Conservation (phyloP, 2,113 vertebrate species). For the Saccopteryx leptura region DNA sequence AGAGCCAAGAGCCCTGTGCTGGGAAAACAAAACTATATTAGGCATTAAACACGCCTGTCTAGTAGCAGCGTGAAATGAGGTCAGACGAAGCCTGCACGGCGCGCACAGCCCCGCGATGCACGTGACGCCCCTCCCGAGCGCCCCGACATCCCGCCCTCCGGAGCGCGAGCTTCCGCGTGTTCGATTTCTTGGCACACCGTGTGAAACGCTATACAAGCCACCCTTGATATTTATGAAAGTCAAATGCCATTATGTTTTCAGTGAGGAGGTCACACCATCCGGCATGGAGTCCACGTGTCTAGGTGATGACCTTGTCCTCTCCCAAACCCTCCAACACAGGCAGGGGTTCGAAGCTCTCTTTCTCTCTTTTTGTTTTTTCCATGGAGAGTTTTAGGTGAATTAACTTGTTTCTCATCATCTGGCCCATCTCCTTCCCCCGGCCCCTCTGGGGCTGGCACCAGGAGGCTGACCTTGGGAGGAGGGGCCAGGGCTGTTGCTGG, state of each 20-base stretch:
- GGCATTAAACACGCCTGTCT: constrained; percentile 70
- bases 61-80: constrained; percentile 77
- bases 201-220: constrained; percentile 85
- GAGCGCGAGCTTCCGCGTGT: constrained; percentile 49
- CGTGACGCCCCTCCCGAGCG: background rate
- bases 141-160: constrained; percentile 37
- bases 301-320: background rate
- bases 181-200: constrained; percentile 82
- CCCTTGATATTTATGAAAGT: constrained; percentile 89
- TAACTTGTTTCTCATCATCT: background rate
- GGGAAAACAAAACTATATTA: constrained; percentile 61
- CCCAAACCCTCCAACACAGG: background rate
- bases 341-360: background rate
- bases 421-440: background rate
- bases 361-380: background rate
- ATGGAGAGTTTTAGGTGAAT: background rate
- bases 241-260: constrained; percentile 71
- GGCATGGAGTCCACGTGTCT: background rate
- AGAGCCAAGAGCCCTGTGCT: constrained; percentile 47
- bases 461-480: constrained; percentile 19
- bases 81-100: constrained; percentile 62
- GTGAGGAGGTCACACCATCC: background rate
- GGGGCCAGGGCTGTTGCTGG: constrained; percentile 78
- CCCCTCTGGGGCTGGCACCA: background rate
- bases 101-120: background rate